A percentile compares a stretch with the other conserved stretches of the same genome.
These are phyloP conservation scores for Eucidaris tribuloides DNA, from an alignment of 35 echinoderm and acorn worm species.

Conservation along the genomic window DNA sequence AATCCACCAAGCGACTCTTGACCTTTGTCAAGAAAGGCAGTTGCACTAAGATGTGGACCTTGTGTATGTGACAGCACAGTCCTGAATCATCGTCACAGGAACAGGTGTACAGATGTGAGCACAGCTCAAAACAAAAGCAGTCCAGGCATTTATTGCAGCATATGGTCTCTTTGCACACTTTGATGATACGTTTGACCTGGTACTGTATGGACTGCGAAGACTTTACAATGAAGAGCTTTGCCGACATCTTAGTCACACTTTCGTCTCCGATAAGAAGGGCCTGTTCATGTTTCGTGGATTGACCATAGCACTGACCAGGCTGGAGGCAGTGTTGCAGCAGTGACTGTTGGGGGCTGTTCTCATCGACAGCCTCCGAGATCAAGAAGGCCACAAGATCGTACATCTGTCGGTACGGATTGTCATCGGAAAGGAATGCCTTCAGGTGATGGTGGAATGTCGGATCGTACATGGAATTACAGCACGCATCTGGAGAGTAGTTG, in stretches of 20 bases:
- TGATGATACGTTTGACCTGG: neutral
- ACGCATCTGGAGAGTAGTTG: neutral
- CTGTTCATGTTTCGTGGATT: neutral
- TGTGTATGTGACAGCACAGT: constrained; percentile 10
- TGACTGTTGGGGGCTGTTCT: neutral
- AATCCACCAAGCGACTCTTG: neutral
- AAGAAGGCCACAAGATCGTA: constrained; percentile 11
- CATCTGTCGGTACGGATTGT: neutral
- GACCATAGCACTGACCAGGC: neutral
- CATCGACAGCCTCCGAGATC: neutral
- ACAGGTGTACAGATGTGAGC: constrained; percentile 4
- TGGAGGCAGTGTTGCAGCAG: neutral
- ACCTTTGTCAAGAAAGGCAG: neutral
- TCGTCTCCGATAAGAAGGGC: neutral
- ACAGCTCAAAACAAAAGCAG: neutral
- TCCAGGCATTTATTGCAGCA: neutral
- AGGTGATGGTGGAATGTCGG: constrained; percentile 1
- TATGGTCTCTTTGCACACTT: neutral
- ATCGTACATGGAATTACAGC: neutral
- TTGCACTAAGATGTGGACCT: constrained; percentile 5
- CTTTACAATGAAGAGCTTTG: neutral
- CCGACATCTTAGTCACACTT: neutral
- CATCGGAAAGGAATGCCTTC: neutral
- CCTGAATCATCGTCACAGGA: neutral
- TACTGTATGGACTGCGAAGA: neutral